Conservation (phyloP, 92 coral and sea anemone species). For the Porites evermanni region DNA sequence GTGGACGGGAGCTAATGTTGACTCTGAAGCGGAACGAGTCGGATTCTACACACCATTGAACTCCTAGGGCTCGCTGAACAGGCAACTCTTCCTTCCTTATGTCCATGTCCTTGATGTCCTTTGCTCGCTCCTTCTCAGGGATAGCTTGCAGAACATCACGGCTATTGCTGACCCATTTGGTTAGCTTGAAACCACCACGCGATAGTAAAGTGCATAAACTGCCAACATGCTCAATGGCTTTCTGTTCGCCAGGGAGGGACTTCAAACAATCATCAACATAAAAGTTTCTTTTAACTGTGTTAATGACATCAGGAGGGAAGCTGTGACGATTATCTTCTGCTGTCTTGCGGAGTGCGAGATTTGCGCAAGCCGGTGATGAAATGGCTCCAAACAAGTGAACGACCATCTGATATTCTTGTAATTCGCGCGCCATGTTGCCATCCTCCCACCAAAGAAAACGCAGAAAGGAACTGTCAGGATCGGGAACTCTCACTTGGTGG, state of each 20-base stretch:
- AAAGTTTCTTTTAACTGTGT: neutral
- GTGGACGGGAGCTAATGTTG: neutral
- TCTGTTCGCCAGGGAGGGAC: neutral
- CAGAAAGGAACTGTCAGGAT: neutral
- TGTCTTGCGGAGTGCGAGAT: neutral
- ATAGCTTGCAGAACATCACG: slow-evolving; percentile 6
- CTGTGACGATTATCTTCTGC: neutral
- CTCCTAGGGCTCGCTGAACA: slow-evolving; percentile 18
- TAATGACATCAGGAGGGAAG: neutral
- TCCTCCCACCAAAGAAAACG: too few species aligned
- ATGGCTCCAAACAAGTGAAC: slow-evolving; percentile 1
- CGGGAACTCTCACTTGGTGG: slow-evolving; percentile 27
- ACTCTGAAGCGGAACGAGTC: neutral
- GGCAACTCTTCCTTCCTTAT: neutral
- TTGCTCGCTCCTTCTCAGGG: slow-evolving; percentile 3
- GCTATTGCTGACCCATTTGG: slow-evolving; percentile 34
- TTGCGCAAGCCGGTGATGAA: too few species aligned
- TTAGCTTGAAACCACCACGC: slow-evolving; percentile 24
- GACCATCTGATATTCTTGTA: slow-evolving; percentile 4
- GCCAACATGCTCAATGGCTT: neutral
- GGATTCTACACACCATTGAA: slow-evolving; percentile 8
- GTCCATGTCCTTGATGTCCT: neutral
- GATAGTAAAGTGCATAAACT: neutral
- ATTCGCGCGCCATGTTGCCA: too few species aligned
- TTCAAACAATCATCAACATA: slow-evolving; percentile 27